Conservation (phyloP, 1,140 invertebrate genomes). For the Drosophila rufa region DNA sequence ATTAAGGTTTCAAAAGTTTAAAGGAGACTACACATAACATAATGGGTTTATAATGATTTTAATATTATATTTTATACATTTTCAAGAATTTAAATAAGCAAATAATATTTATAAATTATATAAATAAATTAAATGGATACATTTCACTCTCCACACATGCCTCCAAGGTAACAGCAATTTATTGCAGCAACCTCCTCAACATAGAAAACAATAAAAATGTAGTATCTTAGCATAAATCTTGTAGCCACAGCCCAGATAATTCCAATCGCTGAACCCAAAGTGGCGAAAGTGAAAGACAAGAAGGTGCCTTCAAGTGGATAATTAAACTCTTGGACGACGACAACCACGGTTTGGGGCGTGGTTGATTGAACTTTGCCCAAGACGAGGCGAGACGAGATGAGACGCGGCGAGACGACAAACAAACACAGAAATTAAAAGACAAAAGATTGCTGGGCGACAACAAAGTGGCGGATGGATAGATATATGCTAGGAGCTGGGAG, state of each 20-base stretch:
- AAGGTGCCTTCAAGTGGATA: conserved; percentile 65
- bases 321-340: conserved; percentile 51
- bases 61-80: too few relatives aligned
- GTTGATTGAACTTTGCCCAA: conserved; percentile 57
- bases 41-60: too few relatives aligned
- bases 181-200: background rate
- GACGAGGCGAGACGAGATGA: conserved; percentile 18
- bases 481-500: background rate
- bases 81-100: too few relatives aligned
- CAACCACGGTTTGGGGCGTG: conserved; percentile 34
- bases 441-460: conserved; percentile 13
- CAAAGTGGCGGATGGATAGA: conserved; percentile 11
- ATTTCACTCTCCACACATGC: too few relatives aligned
- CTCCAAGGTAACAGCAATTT: background rate
- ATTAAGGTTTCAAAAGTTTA: conserved; percentile 4
- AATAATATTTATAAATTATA: too few relatives aligned
- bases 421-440: conserved; percentile 18
- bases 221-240: background rate
- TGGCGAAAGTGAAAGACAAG: conserved; percentile 8
- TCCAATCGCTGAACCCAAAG: background rate
- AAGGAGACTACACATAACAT: background rate
- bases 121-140: too few relatives aligned
- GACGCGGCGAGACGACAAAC: conserved; percentile 9
- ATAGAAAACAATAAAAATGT: conserved; percentile 5
- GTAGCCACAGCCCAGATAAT: conserved; percentile 2